Conservation (phyloP, 2,113 vertebrate species). For the Podarcis raffonei region DNA sequence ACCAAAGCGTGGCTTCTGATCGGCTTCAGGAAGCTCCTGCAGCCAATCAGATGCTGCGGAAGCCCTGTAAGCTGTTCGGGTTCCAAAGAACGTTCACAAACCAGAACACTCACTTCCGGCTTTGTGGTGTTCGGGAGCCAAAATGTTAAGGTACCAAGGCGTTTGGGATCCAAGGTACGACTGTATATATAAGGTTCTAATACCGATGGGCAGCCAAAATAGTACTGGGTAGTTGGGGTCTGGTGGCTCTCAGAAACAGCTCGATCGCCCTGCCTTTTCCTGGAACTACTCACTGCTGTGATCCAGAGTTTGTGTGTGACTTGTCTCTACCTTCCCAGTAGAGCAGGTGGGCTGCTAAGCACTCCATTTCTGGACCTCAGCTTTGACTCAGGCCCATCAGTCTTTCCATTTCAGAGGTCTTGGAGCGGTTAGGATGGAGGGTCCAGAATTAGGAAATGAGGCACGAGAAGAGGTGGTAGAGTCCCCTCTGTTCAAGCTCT, state of each 20-base stretch:
- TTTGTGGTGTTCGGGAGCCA: no score
- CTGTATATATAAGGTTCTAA: no score
- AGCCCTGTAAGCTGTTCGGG: no score
- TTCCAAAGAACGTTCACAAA: no score
- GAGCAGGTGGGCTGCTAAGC: background rate
- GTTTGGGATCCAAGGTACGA: no score
- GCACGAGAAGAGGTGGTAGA: background rate
- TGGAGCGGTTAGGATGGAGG: background rate
- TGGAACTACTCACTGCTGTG: background rate
- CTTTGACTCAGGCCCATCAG: background rate
- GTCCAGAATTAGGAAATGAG: no score
- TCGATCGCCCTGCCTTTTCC: background rate
- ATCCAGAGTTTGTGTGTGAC: background rate
- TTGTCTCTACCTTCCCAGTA: background rate
- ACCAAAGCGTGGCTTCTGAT: no score
- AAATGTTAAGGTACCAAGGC: no score
- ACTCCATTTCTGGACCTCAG: background rate
- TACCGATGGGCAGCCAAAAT: background rate
- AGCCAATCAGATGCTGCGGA: no score
- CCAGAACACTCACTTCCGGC: no score
- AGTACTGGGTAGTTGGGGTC: background rate
- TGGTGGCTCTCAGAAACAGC: background rate
- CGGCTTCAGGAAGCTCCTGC: no score
- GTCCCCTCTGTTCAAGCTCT: background rate
- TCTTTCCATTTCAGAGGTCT: background rate